Evolutionary conservation across 2,888 invertebrate species (phyloP).

Genomic region (Boloria euphrosyne): DNA sequence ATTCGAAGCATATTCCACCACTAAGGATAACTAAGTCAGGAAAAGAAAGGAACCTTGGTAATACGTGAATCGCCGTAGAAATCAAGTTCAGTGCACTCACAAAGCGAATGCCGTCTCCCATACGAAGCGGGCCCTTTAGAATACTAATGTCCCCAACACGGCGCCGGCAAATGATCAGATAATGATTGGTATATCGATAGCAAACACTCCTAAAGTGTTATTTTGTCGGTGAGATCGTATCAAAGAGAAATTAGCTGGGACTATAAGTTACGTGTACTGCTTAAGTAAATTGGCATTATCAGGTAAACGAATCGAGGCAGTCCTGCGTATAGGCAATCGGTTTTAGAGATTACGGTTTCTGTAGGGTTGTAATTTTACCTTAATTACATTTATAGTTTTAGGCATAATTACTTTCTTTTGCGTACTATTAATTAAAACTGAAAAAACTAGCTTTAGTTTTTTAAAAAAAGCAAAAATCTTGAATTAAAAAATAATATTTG

Average conservation of each 20-base stretch:
- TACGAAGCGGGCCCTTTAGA: conserved; percentile 26
- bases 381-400: neutral
- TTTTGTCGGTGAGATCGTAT: conserved; percentile 19
- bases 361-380: neutral
- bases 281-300: conserved; percentile 3
- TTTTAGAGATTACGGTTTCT: neutral
- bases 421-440: no score
- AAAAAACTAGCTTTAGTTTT: no score
- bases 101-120: conserved; percentile 34
- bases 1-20: neutral
- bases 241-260: conserved; percentile 18
- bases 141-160: conserved; percentile 33
- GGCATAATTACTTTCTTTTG: no score
- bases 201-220: conserved; percentile 21
- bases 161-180: conserved; percentile 33
- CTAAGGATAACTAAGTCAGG: neutral
- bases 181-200: conserved; percentile 27
- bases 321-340: neutral
- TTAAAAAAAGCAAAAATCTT: no score
- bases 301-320: neutral
- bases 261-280: conserved; percentile 17
- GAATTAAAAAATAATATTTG: no score
- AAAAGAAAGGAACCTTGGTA: conserved; percentile 21
- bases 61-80: conserved; percentile 21
- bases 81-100: conserved; percentile 37